Percentiles rank a stretch among this genome's conserved stretches.
Evolutionary conservation across 2,797 vertebrate genomes (phyloP).

Genomic region (Chelon labrosus): DNA sequence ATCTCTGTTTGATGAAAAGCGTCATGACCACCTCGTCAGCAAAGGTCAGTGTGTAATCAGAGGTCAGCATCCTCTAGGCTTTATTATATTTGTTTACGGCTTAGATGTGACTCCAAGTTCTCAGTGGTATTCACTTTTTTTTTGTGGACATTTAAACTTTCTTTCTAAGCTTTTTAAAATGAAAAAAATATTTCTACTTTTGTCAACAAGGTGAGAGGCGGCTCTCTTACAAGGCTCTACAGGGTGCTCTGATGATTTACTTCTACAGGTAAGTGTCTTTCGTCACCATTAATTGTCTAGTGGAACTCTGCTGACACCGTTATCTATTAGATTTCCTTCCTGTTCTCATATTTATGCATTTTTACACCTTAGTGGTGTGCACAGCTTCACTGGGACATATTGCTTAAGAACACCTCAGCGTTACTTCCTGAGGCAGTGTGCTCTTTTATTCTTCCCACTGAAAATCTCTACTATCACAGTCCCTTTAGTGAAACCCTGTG

Average conservation of each 20-base stretch:
- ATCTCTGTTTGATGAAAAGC: slow-evolving; percentile 94
- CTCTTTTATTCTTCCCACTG: slow-evolving; percentile 30
- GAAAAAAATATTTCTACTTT: not conserved
- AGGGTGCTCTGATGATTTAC: slow-evolving; percentile 97
- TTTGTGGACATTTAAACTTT: not conserved
- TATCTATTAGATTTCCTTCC: slow-evolving; percentile 13
- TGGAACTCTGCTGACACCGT: not conserved
- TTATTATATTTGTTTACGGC: slow-evolving; percentile 10
- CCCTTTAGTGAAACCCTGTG: slow-evolving; percentile 2
- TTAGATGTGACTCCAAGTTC: not conserved
- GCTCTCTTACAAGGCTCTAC: slow-evolving; percentile 94
- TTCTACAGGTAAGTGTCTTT: slow-evolving; percentile 91
- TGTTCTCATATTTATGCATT: slow-evolving; percentile 4
- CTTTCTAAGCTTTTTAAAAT: slow-evolving; percentile 13
- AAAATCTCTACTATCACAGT: slow-evolving; percentile 16
- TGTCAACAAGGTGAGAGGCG: slow-evolving; percentile 90
- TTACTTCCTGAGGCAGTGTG: slow-evolving; percentile 5
- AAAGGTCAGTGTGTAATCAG: slow-evolving; percentile 85
- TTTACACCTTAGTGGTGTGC: slow-evolving; percentile 7
- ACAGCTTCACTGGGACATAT: slow-evolving; percentile 10
- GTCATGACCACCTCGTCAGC: slow-evolving; percentile 93
- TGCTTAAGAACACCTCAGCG: slow-evolving; percentile 20
- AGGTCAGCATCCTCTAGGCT: not conserved
- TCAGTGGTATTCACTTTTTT: not conserved
- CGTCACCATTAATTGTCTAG: slow-evolving; percentile 16